A percentile compares a stretch with the other conserved stretches of the same genome.
Evolutionary conservation across 2,888 invertebrate genomes (phyloP).

Genomic region (Cheilosia urbana): DNA sequence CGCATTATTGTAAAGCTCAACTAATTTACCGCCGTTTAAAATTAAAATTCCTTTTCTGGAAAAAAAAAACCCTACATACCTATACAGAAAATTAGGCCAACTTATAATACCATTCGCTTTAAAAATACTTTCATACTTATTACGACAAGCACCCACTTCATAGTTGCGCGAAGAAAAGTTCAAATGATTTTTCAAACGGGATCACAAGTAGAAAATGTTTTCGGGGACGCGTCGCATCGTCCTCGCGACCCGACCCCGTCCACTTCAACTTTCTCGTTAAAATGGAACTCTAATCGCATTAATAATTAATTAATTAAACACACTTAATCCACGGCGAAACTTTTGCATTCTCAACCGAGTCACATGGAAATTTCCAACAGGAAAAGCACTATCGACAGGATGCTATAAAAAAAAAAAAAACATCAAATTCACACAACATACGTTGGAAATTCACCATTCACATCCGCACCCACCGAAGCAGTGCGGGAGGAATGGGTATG

Average conservation of each 20-base stretch:
- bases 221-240: constrained; percentile 3
- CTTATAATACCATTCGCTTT: constrained; percentile 25
- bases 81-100: background rate
- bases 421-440: constrained; percentile 16
- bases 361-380: background rate
- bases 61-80: background rate
- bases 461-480: too few species aligned
- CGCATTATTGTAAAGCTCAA: too few species aligned
- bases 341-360: constrained; percentile 32
- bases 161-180: constrained; percentile 36
- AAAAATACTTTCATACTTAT: constrained; percentile 3
- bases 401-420: background rate
- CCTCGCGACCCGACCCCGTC: background rate
- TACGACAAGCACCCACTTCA: background rate
- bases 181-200: constrained; percentile 60
- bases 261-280: constrained; percentile 42
- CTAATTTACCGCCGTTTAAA: too few species aligned
- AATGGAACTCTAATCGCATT: constrained; percentile 64
- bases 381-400: constrained; percentile 9
- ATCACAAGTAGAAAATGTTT: constrained; percentile 47
- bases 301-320: constrained; percentile 68
- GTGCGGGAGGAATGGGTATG: background rate
- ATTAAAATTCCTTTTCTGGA: too few species aligned
- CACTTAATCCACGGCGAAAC: constrained; percentile 46
- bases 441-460: constrained; percentile 17